Evolutionary conservation across 1,140 invertebrate genomes (phyloP), one percentile per base, ranked within the genome.

Genomic region (Drosophila truncata): DNA sequence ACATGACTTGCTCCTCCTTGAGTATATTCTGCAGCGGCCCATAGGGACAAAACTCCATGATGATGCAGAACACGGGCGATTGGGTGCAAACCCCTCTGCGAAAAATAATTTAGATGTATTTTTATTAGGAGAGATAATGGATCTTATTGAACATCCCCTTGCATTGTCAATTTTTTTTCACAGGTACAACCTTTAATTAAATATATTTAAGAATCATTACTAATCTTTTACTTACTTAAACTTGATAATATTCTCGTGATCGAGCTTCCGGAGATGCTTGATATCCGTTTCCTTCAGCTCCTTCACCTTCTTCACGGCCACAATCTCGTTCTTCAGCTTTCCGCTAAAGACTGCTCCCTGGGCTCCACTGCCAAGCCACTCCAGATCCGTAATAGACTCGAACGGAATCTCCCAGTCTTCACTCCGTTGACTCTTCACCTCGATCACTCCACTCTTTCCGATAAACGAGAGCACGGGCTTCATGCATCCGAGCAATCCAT

Each of bases 31-130:
- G 99, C 18, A 99, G 94, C 37, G 98, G 97, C 13, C 99, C 99
- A 92, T 97, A 97, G 4, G 98, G 97, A 93, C 99, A 99, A 93
- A 96, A 99, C 93, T 99, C 99, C 99, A 99, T 99, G 20, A 99
- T 96, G 79, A 99, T 97, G 93, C 98, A 99, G 92, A 96, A 99
- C 85, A 96, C 97, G 4, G 98, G 98, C n/a, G 97, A 95, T 91
- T 98, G 96, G 1, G 97, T 98, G 91, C 98, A 99, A 8, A 99
- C 97, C 44, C 98, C 99, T 87, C 96, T 97, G 93, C 6, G 46
- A 70, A 59, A 49, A 31, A 7, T 4, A 59, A 54, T 27, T 44
- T 46, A 11, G 58, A 2, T 6, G 10, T 35, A 14, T 9, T 35
- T 23, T 49, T 9, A 49, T 49, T 49, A n/a, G 25, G 9, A n/a